phyloP scores from a whole-genome alignment of 2,888 invertebrate genomes.

The Synergus laeviventris region DNA sequence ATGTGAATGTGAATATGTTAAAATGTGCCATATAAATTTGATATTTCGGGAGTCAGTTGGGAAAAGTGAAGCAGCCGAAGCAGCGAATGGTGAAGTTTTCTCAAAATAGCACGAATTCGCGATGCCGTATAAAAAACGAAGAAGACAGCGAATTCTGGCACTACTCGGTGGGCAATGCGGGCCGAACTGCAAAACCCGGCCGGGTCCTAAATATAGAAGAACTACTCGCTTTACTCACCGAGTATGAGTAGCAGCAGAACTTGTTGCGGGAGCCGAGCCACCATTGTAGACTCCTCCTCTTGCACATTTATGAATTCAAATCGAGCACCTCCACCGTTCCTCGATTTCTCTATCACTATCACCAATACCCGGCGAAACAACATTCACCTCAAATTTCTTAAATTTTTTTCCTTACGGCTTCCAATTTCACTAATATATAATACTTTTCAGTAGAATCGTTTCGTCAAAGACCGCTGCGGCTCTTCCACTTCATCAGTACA shows the following conservation, averaged over 20 bases:
- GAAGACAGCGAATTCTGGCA: slow-evolving; percentile 53
- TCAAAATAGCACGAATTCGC: slow-evolving; percentile 6
- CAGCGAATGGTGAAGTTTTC: background rate
- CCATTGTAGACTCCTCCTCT: slow-evolving; percentile 71
- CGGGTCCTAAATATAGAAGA: slow-evolving; percentile 63
- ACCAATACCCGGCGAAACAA: slow-evolving; percentile 57
- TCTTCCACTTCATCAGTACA: background rate
- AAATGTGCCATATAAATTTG: background rate
- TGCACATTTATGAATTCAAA: slow-evolving; percentile 72
- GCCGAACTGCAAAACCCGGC: slow-evolving; percentile 56
- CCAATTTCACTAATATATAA: background rate
- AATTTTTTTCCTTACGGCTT: slow-evolving; percentile 6
- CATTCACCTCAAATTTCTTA: slow-evolving; percentile 39
- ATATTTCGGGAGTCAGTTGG: background rate
- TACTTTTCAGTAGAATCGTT: background rate
- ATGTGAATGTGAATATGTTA: background rate
- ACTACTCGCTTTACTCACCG: slow-evolving; percentile 66
- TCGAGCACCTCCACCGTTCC: slow-evolving; percentile 60
- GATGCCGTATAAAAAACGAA: slow-evolving; percentile 42
- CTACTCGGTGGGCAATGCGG: slow-evolving; percentile 49
- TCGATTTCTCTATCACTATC: slow-evolving; percentile 65
- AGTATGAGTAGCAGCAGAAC: slow-evolving; percentile 72
- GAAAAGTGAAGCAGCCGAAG: background rate
- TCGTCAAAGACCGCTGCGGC: slow-evolving; percentile 3
- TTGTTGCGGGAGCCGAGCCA: slow-evolving; percentile 74